These are phyloP conservation scores for Spodoptera littoralis DNA, from an alignment of 2,888 invertebrate genomes.

Conservation along the genomic window DNA sequence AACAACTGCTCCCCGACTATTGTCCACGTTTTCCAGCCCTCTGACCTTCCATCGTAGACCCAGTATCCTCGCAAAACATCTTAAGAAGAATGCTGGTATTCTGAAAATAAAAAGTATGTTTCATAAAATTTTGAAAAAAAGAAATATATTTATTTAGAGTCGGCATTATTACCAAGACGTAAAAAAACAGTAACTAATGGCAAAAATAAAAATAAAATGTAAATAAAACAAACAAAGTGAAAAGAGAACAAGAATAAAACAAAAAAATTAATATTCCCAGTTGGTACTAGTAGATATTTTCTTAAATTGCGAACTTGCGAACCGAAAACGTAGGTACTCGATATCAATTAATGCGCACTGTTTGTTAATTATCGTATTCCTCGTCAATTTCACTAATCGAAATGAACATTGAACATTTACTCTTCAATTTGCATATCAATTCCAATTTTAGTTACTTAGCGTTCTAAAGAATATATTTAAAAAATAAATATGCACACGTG, in stretches of 20 bases:
- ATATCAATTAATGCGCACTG: conserved; percentile 4
- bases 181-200: too few relatives aligned
- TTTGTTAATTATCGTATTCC: conserved; percentile 22
- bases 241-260: too few relatives aligned
- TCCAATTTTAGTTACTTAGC: conserved; percentile 7
- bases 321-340: conserved; percentile 3
- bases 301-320: conserved; percentile 1
- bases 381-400: conserved; percentile 29
- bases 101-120: conserved; percentile 73
- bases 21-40: conserved; percentile 93
- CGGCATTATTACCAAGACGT: too few relatives aligned
- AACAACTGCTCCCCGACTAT: conserved; percentile 93
- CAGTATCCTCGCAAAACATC: conserved; percentile 88
- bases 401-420: conserved; percentile 13
- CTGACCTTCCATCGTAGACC: conserved; percentile 93
- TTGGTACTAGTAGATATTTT: too few relatives aligned
- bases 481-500: too few relatives aligned
- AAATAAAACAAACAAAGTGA: too few relatives aligned
- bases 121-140: too few relatives aligned
- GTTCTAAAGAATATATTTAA: too few relatives aligned
- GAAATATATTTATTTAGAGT: too few relatives aligned
- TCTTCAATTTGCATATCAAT: conserved; percentile 25
- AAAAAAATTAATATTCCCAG: too few relatives aligned
- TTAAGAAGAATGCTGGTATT: conserved; percentile 91
- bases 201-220: too few relatives aligned